Base-by-base conservation (phyloP, 2,888 invertebrate genomes). In the Eueremaeus valkanovi region DNA sequence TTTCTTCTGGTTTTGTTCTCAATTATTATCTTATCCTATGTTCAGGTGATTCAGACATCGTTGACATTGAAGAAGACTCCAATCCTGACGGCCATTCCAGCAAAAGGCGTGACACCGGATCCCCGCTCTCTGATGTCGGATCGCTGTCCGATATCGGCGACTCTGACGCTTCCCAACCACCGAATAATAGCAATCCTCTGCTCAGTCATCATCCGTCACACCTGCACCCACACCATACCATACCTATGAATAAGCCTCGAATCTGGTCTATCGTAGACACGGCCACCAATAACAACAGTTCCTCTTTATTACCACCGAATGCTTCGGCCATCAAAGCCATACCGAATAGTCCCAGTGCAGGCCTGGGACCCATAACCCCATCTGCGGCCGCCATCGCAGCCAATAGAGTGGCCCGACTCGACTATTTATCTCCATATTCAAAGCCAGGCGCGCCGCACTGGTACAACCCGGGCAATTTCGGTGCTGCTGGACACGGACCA, bases 191-290 rank as follows among this genome's bases (percentile, higher is more conserved):
- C 5, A 58, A 29, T 27, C 27, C 58, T 24, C 6, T 58, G 29
- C n/a, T n/a, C 36, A 21, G 6, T 16, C 5, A 18, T 16, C 66
- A 36, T n/a, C 18, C 66, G 5, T 24, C 31, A 31, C 72, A 29
- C 13, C 72, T 29, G 5, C 40, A 45, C 45, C 42, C 72, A 36
- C 72, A 51, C 40, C 72, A 45, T 29, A 27, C 40, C 5, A n/a
- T 70, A 72, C 74, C 74, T 42, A 6, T 63, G 18, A 73, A 51
- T 63, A 81, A 81, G 66, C 81, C 81, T 24, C 78, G 81, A 68
- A 81, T 81, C 55, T 81, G 81, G 81, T 81, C 81, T 55, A 80
- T 81, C 29, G 81, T 80, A 70, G 81, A 81, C 78, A 81, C 79
- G 45, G 81, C 81, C 16, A 81, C 81, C 13, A 78, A 72, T 70